Conservation (phyloP, 2,113 vertebrate species). For the Stegostoma tigrinum region DNA sequence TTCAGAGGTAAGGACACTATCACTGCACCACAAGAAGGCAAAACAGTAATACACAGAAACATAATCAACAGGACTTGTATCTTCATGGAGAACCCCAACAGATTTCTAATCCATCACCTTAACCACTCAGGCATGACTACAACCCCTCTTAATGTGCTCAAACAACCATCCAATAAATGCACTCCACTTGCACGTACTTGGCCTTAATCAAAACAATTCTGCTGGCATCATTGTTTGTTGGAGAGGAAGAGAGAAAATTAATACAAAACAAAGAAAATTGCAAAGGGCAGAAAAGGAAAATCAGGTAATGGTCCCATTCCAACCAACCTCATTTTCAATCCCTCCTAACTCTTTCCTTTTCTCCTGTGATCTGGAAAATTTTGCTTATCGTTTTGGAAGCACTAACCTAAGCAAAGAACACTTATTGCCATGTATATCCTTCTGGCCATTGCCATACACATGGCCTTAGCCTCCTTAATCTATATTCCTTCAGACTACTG, state of each 20-base stretch:
- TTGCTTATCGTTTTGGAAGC: neutral
- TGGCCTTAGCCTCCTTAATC: neutral
- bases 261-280: neutral
- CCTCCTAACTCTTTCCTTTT: too few relatives aligned
- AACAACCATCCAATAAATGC: neutral
- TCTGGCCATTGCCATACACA: neutral
- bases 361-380: neutral
- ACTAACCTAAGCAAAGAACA: neutral
- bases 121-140: constrained; percentile 11
- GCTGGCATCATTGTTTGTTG: neutral
- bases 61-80: too few relatives aligned
- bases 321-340: neutral
- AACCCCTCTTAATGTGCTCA: neutral
- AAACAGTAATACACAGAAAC: too few relatives aligned
- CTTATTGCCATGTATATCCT: neutral
- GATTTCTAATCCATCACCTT: constrained; percentile 29
- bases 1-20: too few relatives aligned
- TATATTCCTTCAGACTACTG: neutral
- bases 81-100: neutral
- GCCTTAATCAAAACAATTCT: neutral
- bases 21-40: too few relatives aligned
- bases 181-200: too few relatives aligned
- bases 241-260: neutral
- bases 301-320: neutral
- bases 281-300: neutral